Evolutionary conservation across 1,140 invertebrate species (phyloP).

Genomic region (Ectropis grisescens): DNA sequence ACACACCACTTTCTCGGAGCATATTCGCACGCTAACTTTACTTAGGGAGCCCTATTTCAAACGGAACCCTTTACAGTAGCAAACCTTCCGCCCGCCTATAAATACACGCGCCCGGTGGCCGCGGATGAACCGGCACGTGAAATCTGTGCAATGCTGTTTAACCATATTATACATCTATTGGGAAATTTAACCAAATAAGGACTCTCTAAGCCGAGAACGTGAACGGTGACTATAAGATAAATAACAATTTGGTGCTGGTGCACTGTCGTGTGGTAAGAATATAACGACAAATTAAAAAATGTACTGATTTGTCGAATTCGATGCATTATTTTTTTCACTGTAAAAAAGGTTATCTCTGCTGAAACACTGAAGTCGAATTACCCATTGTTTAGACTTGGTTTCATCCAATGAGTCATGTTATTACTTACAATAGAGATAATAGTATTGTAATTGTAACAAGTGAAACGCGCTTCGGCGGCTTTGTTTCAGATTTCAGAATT

Average conservation of each 20-base stretch:
- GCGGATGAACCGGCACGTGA: constrained; percentile 11
- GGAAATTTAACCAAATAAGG: constrained; percentile 21
- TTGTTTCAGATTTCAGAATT: too few relatives aligned
- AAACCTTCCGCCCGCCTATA: constrained; percentile 26
- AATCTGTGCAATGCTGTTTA: constrained; percentile 21
- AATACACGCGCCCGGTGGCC: constrained; percentile 25
- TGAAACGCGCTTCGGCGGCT: too few relatives aligned
- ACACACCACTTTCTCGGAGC: constrained; percentile 25
- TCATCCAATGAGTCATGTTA: too few relatives aligned
- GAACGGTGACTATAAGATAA: constrained; percentile 17
- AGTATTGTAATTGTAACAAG: too few relatives aligned
- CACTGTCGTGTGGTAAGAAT: too few relatives aligned
- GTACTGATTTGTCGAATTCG: too few relatives aligned
- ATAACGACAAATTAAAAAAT: too few relatives aligned
- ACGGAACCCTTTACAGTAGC: constrained; percentile 33
- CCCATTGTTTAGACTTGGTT: too few relatives aligned
- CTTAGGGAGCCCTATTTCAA: constrained; percentile 15
- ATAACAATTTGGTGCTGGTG: constrained; percentile 1
- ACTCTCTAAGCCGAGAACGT: constrained; percentile 13
- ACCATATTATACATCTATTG: constrained; percentile 18
- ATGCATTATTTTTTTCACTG: too few relatives aligned
- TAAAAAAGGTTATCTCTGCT: too few relatives aligned
- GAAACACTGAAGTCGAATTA: too few relatives aligned
- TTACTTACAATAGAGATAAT: too few relatives aligned
- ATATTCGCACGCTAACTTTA: constrained; percentile 18